phyloP scores from a whole-genome alignment of 2,888 invertebrate genomes.

The Cosmorhoe ocellata region DNA sequence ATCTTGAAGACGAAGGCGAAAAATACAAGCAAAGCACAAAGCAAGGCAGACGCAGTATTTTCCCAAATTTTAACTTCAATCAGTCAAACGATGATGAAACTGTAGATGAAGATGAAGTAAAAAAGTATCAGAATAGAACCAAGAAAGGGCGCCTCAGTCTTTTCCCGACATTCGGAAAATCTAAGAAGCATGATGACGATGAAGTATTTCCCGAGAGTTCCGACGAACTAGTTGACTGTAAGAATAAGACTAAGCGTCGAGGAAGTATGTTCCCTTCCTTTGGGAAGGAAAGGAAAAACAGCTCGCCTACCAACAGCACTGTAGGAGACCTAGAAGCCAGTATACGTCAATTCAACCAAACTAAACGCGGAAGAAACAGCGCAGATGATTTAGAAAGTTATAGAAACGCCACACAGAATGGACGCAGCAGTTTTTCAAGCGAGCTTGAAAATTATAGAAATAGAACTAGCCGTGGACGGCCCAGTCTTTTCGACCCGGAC shows the following conservation, averaged over 20 bases:
- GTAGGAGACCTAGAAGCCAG: slow-evolving; percentile 67
- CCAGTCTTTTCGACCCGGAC: slow-evolving; percentile 73
- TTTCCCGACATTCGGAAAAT: slow-evolving; percentile 70
- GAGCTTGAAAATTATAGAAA: slow-evolving; percentile 69
- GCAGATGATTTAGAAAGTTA: slow-evolving; percentile 54
- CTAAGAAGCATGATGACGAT: slow-evolving; percentile 61
- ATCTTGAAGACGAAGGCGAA: slow-evolving; percentile 61
- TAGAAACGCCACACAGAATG: slow-evolving; percentile 43
- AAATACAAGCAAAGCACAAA: slow-evolving; percentile 68
- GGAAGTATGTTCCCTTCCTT: slow-evolving; percentile 71
- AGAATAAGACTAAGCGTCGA: slow-evolving; percentile 69
- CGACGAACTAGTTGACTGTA: slow-evolving; percentile 71
- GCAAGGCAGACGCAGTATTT: slow-evolving; percentile 69
- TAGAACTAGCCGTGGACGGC: slow-evolving; percentile 66
- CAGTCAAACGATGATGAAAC: slow-evolving; percentile 63
- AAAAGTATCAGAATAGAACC: slow-evolving; percentile 69
- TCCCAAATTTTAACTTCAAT: slow-evolving; percentile 69
- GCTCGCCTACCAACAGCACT: slow-evolving; percentile 51
- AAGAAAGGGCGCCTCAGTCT: slow-evolving; percentile 69
- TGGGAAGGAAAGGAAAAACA: slow-evolving; percentile 67
- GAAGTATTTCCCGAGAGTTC: slow-evolving; percentile 71
- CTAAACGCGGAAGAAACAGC: slow-evolving; percentile 55
- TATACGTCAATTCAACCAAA: slow-evolving; percentile 67
- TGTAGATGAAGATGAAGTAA: slow-evolving; percentile 69
- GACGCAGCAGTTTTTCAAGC: slow-evolving; percentile 46